Evolutionary conservation across 2,113 vertebrate genomes (phyloP).

Genomic region (Chiloscyllium plagiosum): DNA sequence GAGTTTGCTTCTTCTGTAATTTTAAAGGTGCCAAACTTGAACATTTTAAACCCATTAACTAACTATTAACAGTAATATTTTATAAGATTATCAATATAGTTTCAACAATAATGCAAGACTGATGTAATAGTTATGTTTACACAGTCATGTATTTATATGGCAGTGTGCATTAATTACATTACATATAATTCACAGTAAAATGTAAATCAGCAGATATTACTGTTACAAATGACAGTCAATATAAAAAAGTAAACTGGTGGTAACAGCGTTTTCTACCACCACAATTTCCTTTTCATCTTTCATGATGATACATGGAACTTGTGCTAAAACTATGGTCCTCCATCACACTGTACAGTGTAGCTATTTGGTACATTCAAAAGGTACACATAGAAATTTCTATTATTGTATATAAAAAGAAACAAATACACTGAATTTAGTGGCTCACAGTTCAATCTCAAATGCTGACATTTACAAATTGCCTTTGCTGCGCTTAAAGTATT

Average conservation of each 20-base stretch:
- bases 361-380: neutral
- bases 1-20: neutral
- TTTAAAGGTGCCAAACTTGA: slow-evolving; percentile 2
- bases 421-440: neutral
- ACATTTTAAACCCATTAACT: neutral
- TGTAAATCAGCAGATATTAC: neutral
- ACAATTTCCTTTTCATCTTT: neutral
- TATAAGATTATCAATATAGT: neutral
- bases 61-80: neutral
- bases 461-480: neutral
- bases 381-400: neutral
- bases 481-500: neutral
- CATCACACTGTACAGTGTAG: neutral
- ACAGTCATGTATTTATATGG: neutral
- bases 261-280: neutral
- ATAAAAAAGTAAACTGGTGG: neutral
- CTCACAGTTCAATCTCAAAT: neutral
- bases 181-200: neutral
- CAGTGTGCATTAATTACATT: neutral
- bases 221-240: neutral
- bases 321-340: neutral
- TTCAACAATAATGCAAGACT: neutral
- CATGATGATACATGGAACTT: neutral
- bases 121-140: neutral
- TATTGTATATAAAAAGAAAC: neutral